Base-by-base conservation (phyloP, 2,888 invertebrate genomes). In the Idaea dimidiata region DNA sequence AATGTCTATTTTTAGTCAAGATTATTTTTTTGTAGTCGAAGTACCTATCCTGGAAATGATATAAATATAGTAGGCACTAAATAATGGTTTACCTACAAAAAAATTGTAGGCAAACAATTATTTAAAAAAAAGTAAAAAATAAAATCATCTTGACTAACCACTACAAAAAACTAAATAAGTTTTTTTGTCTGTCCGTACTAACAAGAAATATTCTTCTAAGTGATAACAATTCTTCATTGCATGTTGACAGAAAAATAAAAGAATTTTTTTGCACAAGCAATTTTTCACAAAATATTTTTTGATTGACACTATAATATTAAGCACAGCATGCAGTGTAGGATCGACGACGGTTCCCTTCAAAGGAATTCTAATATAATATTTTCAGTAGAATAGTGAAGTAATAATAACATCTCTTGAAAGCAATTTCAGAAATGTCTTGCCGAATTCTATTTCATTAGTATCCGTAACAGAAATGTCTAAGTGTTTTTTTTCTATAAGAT, bases 301-400 rank as follows among this genome's bases (percentile, higher is more conserved):
- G 54, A 8, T 55, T 55, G 17, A 16, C 17, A 16, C 17, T 55
- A 6, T 55, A 17, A 55, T 55, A 55, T 17, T 64, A 62, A 71
- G 63, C 68, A 74, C 66, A 73, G 72, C 73, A 73, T 77, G 74
- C 65, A 70, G 69, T 72, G 63, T 63, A 65, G 66, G 55, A 63
- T 59, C 53, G 53, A 62, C 53, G 53, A 62, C 58, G 58, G 54
- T 61, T 64, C 54, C 58, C 57, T 33, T 66, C 56, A 64, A 17
- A 43, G 43, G 43, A 43, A 43, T 43, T 43, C 43, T 43, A 43
- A 43, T 43, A 43, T 43, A 43, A 43, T 43, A 10, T 43, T 43
- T 43, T 43, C 43, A 43, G 14, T 43, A 43, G 43, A 43, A 10
- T 43, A 43, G 43, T 43, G 14, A 4, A 33, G 33, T 33, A 33